Evolutionary conservation across 2,888 invertebrate species (phyloP), one percentile per base, ranked within the genome.

Genomic region (Disparrhopalites patrizii): DNA sequence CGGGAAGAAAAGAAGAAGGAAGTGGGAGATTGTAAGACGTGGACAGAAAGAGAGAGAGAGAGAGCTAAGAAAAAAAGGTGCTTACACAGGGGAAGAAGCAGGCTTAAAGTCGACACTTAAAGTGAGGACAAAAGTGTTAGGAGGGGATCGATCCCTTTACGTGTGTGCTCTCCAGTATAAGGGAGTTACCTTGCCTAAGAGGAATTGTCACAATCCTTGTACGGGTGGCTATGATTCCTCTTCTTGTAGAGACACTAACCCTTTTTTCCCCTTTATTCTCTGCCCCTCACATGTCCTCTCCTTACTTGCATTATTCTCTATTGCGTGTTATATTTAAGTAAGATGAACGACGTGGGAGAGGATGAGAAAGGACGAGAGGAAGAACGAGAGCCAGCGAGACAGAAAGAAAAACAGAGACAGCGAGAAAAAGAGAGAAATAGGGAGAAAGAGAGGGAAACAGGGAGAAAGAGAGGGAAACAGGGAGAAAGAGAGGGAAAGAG

Each of bases 41-140:
- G 27, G 50, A 50, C 25, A 50, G 50, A 50, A 5, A 50, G 50
- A 50, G 23, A 50, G 50, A 50, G 50, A 50, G 50, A 43, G 50
- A 50, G 50, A 50, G 50, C 3, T 10, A 3, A n/a, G 15, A 50
- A 27, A 18, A 13, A 36, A n/a, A n/a, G n/a, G n/a, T n/a, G n/a
- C n/a, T n/a, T n/a, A n/a, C n/a, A 15, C 36, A 36, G 15, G 15
- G 36, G 36, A 15, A 36, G 36, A 15, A 36, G 8, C 15, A 36
- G 36, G 36, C 36, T 10, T 36, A 36, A 15, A 36, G 36, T 36
- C 36, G 36, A 15, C 36, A 36, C 15, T 36, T 36, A 36, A 10
- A 15, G 7, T 10, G 7, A 36, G 36, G 15, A 10, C 7, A 36
- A 7, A 7, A 36, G n/a, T n/a, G n/a, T n/a, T n/a, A n/a, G n/a